Evolutionary conservation across 2,888 invertebrate genomes (phyloP), one percentile per base, ranked within the genome.

Genomic region (Empis stercorea): DNA sequence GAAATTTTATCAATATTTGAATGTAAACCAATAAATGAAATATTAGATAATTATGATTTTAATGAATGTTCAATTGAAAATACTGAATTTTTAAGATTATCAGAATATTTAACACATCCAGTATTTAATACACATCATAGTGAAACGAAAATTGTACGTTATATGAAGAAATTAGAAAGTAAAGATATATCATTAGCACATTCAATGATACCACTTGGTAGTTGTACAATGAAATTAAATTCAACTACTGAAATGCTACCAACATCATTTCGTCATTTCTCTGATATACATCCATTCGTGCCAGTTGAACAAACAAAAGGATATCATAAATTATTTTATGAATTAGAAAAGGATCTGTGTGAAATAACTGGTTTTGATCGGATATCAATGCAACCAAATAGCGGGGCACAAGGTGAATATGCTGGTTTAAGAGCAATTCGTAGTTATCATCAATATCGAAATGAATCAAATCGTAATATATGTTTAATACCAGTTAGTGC

Each of bases 171-270:
- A 17, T 73, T 99, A 55, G 99, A 99, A 71, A 99, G 99, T 68
- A 99, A 96, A 70, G 99, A 99, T 59, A 78, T 99, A 39, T 97
- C 97, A 0, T 73, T 99, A 42, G 97, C 96, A 0, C 97, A 99
- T 67, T 95, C 96, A 2, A 99, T 99, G 99, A 99, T 99, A 62
- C 97, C 99, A 3, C 72, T 99, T 63, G 99, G 99, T 13, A 97
- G 96, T 2, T 99, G 99, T 62, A 99, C 99, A 3, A 99, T 99
- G 99, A 99, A 99, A 68, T 73, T 99, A 30, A 99, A 99, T 67
- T 89, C 93, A 2, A 95, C 96, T 1, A 95, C 95, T 0, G 96
- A 99, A 71, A 92, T 99, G 89, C 91, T 96, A 84, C 94, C 97
- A 0, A 92, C 93, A 59, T 94, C 95, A 1, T 88, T 94, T 73